phyloP scores from a whole-genome alignment of 2,888 invertebrate species.

The Lepidochitona cinerea region DNA sequence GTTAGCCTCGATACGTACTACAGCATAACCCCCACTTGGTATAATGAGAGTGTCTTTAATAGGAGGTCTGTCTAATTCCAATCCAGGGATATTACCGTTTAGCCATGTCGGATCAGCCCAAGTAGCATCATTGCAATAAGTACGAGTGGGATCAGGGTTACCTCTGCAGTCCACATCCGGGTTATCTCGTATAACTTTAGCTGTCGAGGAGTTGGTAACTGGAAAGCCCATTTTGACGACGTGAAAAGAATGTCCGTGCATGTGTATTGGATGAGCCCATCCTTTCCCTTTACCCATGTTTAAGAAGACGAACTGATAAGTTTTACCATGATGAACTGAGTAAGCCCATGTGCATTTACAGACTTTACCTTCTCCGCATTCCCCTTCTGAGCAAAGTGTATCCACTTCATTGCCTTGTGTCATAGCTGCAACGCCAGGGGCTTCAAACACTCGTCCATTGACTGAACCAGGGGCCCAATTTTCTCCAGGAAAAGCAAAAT shows the following conservation, averaged over 20 bases:
- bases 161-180: conserved; percentile 14
- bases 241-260: conserved; percentile 23
- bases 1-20: conserved; percentile 56
- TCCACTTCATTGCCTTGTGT: background rate
- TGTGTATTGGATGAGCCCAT: conserved; percentile 20
- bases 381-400: background rate
- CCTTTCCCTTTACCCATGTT: conserved; percentile 7
- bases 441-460: conserved; percentile 6
- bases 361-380: background rate
- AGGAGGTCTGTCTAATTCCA: conserved; percentile 26
- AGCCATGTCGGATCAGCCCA: background rate
- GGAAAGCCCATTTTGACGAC: conserved; percentile 15
- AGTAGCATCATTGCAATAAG: background rate
- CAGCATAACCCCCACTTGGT: conserved; percentile 63
- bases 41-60: conserved; percentile 59
- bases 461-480: conserved; percentile 11
- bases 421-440: background rate
- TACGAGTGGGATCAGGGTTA: conserved; percentile 19
- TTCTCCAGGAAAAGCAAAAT: background rate
- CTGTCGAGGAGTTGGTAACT: conserved; percentile 3
- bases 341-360: conserved; percentile 8
- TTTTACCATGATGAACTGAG: background rate
- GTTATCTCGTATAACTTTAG: background rate
- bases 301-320: conserved; percentile 8
- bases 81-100: background rate